Evolutionary conservation across 2,113 vertebrate genomes (phyloP).

Genomic region (Dasypus novemcinctus): DNA sequence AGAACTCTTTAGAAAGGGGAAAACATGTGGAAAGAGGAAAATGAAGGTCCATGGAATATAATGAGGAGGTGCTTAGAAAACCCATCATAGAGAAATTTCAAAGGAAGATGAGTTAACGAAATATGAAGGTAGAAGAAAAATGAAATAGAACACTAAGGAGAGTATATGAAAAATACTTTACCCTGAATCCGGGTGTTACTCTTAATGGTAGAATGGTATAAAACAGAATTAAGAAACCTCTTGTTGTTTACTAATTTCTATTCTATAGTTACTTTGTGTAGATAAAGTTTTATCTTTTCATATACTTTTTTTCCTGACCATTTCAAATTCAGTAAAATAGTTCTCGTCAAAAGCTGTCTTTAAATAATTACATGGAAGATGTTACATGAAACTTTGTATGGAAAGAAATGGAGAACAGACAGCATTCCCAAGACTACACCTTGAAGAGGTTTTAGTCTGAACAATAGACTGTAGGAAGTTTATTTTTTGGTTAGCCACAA

Average conservation of each 20-base stretch:
- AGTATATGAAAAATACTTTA: neutral
- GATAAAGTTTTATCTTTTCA: neutral
- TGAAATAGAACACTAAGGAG: neutral
- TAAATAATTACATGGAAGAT: neutral
- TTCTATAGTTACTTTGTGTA: neutral
- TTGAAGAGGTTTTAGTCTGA: neutral
- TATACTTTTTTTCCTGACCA: neutral
- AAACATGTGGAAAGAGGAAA: neutral
- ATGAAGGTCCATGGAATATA: neutral
- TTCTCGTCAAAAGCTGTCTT: neutral
- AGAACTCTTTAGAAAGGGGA: neutral
- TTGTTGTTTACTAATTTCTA: neutral
- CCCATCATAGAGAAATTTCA: neutral
- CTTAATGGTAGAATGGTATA: neutral
- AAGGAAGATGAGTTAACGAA: neutral
- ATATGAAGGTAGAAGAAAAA: neutral
- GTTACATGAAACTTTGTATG: neutral
- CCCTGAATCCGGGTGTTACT: neutral
- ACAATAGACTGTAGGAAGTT: neutral
- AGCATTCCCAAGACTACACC: neutral
- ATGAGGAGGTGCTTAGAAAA: neutral
- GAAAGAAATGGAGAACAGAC: neutral
- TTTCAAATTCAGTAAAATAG: neutral
- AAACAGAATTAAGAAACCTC: neutral
- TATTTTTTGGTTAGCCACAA: neutral